A percentile compares a stretch with the other conserved stretches of the same genome.
phyloP scores from a whole-genome alignment of 2,113 vertebrate genomes.

The Microtus ochrogaster region DNA sequence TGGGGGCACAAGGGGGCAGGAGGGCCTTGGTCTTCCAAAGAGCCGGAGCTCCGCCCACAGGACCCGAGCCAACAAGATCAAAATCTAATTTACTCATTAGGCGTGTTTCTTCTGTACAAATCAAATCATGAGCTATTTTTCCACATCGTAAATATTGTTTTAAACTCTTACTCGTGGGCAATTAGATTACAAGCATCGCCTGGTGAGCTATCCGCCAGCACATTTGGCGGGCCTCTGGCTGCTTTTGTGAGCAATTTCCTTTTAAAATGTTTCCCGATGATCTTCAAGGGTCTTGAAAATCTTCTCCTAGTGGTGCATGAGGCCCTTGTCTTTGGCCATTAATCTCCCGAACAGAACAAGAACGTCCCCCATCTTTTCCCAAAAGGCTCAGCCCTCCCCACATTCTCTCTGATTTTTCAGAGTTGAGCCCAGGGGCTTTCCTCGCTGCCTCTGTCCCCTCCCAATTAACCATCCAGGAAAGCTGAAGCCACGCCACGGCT shows the following conservation, averaged over 20 bases:
- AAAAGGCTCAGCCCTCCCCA: not conserved
- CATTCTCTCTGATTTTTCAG: not conserved
- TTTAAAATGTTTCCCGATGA: conserved; percentile 77
- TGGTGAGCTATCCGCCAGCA: conserved; percentile 68
- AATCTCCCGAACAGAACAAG: conserved; percentile 63
- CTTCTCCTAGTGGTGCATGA: conserved; percentile 68
- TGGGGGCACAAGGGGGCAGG: not conserved
- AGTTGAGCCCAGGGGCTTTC: not conserved
- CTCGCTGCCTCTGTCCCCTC: not conserved
- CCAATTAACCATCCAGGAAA: not conserved
- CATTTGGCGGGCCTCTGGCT: conserved; percentile 63
- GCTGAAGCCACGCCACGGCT: too few species aligned
- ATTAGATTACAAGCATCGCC: conserved; percentile 82
- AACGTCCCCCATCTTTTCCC: conserved; percentile 34
- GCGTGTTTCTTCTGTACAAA: conserved; percentile 82
- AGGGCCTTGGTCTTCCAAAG: conserved; percentile 30
- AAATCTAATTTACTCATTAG: conserved; percentile 84
- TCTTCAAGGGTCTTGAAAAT: conserved; percentile 79
- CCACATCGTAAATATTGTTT: conserved; percentile 83
- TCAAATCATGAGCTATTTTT: conserved; percentile 84
- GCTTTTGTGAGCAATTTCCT: conserved; percentile 73
- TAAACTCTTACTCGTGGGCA: conserved; percentile 83
- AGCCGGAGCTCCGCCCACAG: conserved; percentile 47
- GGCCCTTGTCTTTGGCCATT: conserved; percentile 69
- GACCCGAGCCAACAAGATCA: conserved; percentile 71